phyloP scores from a whole-genome alignment of 2,797 vertebrate genomes.

The Phalanger gymnotis region DNA sequence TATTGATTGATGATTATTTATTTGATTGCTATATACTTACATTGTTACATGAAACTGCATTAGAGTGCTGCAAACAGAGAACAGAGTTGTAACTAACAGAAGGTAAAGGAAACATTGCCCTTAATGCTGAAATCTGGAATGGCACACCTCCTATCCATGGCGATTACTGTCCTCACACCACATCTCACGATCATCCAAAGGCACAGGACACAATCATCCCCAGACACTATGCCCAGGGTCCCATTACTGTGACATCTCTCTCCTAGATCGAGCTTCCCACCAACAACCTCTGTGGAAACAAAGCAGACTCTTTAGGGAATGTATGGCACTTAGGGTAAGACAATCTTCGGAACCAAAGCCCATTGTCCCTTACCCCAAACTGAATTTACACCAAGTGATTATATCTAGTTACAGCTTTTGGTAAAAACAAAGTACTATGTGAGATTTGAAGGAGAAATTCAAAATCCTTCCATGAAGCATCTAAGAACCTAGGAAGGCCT shows the following conservation, averaged over 20 bases:
- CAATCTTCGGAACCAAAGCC: neutral
- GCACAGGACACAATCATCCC: neutral
- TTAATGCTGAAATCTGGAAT: neutral
- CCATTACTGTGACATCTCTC: neutral
- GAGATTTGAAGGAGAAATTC: neutral
- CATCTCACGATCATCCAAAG: neutral
- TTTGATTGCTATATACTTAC: neutral
- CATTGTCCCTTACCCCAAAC: neutral
- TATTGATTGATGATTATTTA: neutral
- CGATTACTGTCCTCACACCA: neutral
- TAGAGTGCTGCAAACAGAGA: neutral
- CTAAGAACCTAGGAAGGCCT: neutral
- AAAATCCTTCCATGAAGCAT: neutral
- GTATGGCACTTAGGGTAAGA: neutral
- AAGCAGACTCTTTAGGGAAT: neutral
- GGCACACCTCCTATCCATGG: neutral
- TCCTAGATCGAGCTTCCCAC: neutral
- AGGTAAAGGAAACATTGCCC: neutral
- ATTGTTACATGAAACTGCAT: neutral
- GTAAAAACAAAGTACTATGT: neutral
- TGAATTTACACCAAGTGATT: neutral
- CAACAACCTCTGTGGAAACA: neutral
- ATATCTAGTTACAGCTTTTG: neutral
- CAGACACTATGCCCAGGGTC: neutral
- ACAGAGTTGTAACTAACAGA: neutral